Percentiles rank a stretch among this genome's conserved stretches.
phyloP scores from a whole-genome alignment of 2,888 invertebrate genomes.

The Leptothorax acervorum region DNA sequence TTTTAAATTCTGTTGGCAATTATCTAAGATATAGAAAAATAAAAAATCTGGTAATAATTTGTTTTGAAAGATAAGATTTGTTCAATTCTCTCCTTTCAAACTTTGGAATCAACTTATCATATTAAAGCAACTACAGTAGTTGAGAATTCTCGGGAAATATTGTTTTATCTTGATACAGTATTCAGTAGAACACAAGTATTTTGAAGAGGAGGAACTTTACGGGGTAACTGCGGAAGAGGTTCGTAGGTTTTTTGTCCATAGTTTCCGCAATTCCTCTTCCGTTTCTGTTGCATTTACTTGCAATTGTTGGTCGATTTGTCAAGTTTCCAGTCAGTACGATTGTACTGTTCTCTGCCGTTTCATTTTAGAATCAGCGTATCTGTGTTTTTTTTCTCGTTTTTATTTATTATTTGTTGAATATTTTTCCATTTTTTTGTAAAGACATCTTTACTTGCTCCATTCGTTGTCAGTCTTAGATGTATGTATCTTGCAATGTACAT shows the following conservation, averaged over 20 bases:
- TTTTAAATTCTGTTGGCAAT: not conserved
- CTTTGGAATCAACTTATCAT: constrained; percentile 17
- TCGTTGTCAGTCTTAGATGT: not conserved
- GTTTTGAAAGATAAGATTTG: not conserved
- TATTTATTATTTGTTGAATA: not conserved
- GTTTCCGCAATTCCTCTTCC: constrained; percentile 9
- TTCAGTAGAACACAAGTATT: constrained; percentile 8
- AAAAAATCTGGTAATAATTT: not conserved
- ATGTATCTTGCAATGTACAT: not conserved
- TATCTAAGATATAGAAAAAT: not conserved
- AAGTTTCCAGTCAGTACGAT: not conserved
- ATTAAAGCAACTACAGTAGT: not conserved
- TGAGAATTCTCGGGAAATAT: constrained; percentile 5
- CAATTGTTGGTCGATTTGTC: constrained; percentile 26
- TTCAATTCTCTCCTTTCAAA: not conserved
- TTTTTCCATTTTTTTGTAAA: not conserved
- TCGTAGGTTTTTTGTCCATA: constrained; percentile 6
- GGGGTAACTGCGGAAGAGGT: not conserved
- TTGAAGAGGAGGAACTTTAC: not conserved
- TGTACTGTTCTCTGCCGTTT: constrained; percentile 7
- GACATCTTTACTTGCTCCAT: not conserved
- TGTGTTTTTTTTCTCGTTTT: not conserved
- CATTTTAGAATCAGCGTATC: constrained; percentile 7
- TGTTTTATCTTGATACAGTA: constrained; percentile 30
- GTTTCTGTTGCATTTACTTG: constrained; percentile 19